phyloP scores from a whole-genome alignment of 2,888 invertebrate genomes.

The Sicus ferrugineus region DNA sequence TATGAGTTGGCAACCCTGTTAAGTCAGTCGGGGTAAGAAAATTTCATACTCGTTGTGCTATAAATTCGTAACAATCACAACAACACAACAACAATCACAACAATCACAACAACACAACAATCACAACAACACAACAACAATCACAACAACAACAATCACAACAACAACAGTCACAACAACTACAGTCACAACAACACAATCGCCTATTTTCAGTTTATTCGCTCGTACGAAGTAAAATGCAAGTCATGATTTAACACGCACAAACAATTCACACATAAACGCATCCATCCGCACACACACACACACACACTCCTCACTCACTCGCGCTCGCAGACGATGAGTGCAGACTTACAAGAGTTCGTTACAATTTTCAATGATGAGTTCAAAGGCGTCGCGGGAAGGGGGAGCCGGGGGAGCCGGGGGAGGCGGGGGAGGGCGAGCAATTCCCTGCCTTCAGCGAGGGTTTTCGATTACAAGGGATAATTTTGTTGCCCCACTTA shows the following conservation, averaged over 20 bases:
- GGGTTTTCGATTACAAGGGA: conserved; percentile 14
- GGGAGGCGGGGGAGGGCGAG: no score
- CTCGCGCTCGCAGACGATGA: background rate
- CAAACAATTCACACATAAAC: background rate
- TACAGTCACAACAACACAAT: background rate
- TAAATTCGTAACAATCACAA: no score
- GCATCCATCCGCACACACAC: background rate
- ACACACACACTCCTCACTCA: background rate
- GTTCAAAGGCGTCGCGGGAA: no score
- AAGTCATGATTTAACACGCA: background rate
- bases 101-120: conserved; percentile 15
- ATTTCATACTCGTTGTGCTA: background rate
- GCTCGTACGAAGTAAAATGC: background rate
- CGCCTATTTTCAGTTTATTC: background rate
- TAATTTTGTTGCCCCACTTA: no score
- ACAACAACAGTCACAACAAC: conserved; percentile 1
- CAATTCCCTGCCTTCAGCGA: no score
- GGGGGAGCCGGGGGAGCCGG: no score
- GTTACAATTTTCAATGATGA: no score
- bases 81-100: background rate
- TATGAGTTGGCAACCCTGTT: background rate
- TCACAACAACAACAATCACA: background rate
- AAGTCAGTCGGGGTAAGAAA: background rate
- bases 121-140: conserved; percentile 8
- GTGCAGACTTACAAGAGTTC: conserved; percentile 23